phyloP scores from a whole-genome alignment of 2,888 invertebrate species.

The Pollenia griseotomentosa region DNA sequence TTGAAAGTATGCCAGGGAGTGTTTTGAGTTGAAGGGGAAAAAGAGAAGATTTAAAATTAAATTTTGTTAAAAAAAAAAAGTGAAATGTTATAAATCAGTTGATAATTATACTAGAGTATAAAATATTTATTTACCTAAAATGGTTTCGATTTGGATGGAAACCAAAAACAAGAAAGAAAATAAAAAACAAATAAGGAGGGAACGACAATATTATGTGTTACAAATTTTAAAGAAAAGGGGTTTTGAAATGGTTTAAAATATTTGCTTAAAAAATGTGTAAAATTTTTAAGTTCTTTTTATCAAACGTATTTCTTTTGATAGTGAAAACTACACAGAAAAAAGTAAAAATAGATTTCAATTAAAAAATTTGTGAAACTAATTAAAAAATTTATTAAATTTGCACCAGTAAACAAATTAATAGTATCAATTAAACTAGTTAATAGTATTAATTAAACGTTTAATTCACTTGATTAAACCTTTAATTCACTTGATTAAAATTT shows the following conservation, averaged over 20 bases:
- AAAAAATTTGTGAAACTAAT: too few species aligned
- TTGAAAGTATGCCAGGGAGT: not conserved
- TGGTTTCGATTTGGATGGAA: not conserved
- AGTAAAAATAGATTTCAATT: too few species aligned
- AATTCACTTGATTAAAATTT: too few species aligned
- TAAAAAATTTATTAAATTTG: too few species aligned
- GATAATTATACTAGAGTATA: conserved; percentile 16
- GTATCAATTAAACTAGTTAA: too few species aligned
- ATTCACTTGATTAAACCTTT: too few species aligned
- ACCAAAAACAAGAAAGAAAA: not conserved
- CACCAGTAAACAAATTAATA: too few species aligned
- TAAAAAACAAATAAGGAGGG: not conserved
- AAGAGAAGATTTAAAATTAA: not conserved
- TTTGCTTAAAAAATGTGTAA: not conserved
- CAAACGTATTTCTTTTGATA: too few species aligned
- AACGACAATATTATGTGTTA: not conserved
- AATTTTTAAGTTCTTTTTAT: not conserved
- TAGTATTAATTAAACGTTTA: too few species aligned
- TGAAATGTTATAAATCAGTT: conserved; percentile 47
- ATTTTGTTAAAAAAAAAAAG: conserved; percentile 15
- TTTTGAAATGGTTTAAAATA: not conserved
- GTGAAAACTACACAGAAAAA: too few species aligned
- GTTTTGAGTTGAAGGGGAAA: not conserved
- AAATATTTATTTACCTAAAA: conserved; percentile 31
- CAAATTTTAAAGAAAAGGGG: not conserved